phyloP scores from a whole-genome alignment of 2,113 vertebrate species.

The Strix aluco region DNA sequence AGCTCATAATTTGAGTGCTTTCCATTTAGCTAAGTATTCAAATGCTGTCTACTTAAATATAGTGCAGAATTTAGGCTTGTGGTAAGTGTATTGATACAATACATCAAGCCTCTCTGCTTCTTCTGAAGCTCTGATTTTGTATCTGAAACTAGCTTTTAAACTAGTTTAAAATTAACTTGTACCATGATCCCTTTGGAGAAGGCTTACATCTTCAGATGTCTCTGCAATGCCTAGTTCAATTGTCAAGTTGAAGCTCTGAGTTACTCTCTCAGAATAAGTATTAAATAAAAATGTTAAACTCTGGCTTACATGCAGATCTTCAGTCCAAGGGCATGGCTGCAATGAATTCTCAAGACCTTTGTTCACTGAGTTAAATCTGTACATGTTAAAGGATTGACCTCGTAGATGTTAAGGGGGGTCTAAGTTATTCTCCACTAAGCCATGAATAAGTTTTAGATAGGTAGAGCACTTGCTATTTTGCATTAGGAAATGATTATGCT shows the following conservation, averaged over 20 bases:
- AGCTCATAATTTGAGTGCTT: constrained; percentile 34
- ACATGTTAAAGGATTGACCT: not conserved
- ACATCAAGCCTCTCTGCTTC: not conserved
- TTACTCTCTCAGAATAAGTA: not conserved
- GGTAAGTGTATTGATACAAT: not conserved
- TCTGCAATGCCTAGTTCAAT: not conserved
- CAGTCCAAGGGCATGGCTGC: not conserved
- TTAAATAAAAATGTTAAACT: not conserved
- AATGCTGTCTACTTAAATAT: constrained; percentile 24
- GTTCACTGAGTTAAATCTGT: not conserved
- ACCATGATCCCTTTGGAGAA: not conserved
- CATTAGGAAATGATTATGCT: not conserved
- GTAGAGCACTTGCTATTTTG: not conserved
- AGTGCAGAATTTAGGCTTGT: not conserved
- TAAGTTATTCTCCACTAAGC: not conserved
- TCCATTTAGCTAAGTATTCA: constrained; percentile 35
- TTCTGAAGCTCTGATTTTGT: not conserved
- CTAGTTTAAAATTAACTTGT: constrained; percentile 7
- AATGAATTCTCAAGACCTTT: not conserved
- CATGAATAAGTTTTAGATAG: not conserved
- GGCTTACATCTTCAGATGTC: not conserved
- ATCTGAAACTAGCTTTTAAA: not conserved
- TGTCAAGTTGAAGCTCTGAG: not conserved
- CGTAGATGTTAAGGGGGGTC: not conserved
- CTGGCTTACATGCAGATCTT: not conserved